Conservation (phyloP, 2,797 vertebrate species). For the Coregonus sp. region DNA sequence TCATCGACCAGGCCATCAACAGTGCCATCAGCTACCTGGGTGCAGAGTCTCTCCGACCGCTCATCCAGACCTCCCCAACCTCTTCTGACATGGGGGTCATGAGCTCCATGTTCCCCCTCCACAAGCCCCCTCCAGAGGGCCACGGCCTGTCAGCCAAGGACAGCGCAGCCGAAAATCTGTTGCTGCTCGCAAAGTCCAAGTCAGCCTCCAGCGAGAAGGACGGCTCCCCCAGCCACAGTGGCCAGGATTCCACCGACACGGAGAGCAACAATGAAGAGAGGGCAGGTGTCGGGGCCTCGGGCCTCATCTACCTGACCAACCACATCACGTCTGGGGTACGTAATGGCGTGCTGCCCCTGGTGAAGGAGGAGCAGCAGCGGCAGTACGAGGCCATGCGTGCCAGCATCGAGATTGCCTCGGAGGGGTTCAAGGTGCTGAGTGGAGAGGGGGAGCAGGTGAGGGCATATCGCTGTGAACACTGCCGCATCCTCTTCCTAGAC, state of each 20-base stretch:
- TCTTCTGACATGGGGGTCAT: conserved; percentile 83
- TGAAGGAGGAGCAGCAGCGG: conserved; percentile 90
- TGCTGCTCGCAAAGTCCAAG: conserved; percentile 96
- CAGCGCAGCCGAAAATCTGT: conserved; percentile 91
- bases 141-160: conserved; percentile 84
- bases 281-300: conserved; percentile 61
- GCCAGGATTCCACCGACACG: conserved; percentile 96
- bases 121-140: conserved; percentile 80
- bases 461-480: conserved; percentile 92
- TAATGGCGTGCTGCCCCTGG: conserved; percentile 85
- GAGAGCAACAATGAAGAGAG: conserved; percentile 95
- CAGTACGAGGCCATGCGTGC: conserved; percentile 86
- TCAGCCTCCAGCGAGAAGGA: conserved; percentile 90
- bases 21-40: conserved; percentile 97
- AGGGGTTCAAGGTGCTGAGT: conserved; percentile 90
- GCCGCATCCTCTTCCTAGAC: conserved; percentile 95
- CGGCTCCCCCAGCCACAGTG: conserved; percentile 93
- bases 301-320: conserved; percentile 95
- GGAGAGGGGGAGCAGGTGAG: conserved; percentile 87
- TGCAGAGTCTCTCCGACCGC: conserved; percentile 92
- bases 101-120: conserved; percentile 85
- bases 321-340: conserved; percentile 86
- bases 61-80: conserved; percentile 90
- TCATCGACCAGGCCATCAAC: conserved; percentile 99
- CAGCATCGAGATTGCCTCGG: conserved; percentile 82